These are phyloP conservation scores for Drosophila lacteicornis DNA, from an alignment of 1,140 invertebrate genomes.

Conservation along the genomic window DNA sequence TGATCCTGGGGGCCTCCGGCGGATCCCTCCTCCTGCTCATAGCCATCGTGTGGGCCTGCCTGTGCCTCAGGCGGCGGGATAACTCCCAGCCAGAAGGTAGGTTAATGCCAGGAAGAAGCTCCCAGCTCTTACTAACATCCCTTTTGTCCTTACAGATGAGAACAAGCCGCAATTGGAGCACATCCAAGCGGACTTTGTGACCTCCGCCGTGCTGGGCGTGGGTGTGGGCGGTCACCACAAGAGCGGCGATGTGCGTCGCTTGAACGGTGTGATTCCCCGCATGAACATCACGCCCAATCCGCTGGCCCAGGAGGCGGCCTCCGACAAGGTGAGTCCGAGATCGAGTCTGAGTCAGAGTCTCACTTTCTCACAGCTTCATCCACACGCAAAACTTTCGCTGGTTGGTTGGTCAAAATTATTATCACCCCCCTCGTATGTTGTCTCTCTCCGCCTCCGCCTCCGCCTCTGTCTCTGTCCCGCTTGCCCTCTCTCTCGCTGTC, in stretches of 20 bases:
- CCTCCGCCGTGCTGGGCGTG: constrained; percentile 71
- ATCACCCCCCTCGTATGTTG: constrained; percentile 22
- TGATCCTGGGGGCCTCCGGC: constrained; percentile 74
- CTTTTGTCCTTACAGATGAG: constrained; percentile 58
- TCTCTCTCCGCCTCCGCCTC: background rate
- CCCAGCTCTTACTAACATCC: background rate
- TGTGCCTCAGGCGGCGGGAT: constrained; percentile 85
- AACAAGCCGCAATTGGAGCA: constrained; percentile 84
- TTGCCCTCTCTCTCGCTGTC: constrained; percentile 9
- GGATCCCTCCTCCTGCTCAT: constrained; percentile 73
- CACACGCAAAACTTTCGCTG: constrained; percentile 68
- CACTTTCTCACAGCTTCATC: constrained; percentile 42
- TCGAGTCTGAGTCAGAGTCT: background rate
- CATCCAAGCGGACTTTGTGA: constrained; percentile 86
- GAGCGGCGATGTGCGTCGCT: constrained; percentile 77
- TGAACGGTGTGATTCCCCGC: constrained; percentile 87
- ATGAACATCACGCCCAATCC: constrained; percentile 91
- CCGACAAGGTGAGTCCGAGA: constrained; percentile 76
- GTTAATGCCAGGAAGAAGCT: background rate
- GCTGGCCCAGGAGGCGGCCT: constrained; percentile 86
- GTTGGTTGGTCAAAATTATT: constrained; percentile 80
- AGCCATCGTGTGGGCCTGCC: constrained; percentile 76
- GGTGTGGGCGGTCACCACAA: constrained; percentile 67
- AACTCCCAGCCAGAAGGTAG: constrained; percentile 86
- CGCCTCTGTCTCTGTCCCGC: constrained; percentile 17